These are phyloP conservation scores for Sweltsa coloradensis DNA, from an alignment of 1,140 invertebrate genomes.

Conservation along the genomic window DNA sequence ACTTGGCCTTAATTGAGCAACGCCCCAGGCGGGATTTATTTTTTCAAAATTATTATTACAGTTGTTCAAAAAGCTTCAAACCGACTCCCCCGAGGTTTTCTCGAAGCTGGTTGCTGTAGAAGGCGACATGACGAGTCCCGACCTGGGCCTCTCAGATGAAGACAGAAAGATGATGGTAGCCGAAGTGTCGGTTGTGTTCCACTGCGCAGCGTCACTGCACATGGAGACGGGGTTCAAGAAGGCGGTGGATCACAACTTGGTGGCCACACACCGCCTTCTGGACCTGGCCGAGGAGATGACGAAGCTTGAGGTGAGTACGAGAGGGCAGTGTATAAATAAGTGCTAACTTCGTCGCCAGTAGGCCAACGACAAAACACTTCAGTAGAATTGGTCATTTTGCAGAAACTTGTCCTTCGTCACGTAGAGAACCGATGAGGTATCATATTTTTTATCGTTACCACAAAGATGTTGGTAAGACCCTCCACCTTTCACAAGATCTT, in stretches of 20 bases:
- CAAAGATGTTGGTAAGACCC: too few species aligned
- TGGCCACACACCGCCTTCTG: conserved; percentile 24
- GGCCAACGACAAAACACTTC: too few species aligned
- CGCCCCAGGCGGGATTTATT: too few species aligned
- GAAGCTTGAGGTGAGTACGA: conserved; percentile 22
- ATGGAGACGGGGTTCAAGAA: conserved; percentile 16
- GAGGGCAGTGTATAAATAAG: too few species aligned
- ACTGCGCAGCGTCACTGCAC: conserved; percentile 45
- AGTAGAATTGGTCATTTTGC: too few species aligned
- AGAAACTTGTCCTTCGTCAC: too few species aligned
- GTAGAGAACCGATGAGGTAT: too few species aligned
- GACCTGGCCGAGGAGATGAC: conserved; percentile 24
- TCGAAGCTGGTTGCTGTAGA: conserved; percentile 36
- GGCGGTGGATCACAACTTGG: conserved; percentile 21
- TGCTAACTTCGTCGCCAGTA: too few species aligned
- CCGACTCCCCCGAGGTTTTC: conserved; percentile 22
- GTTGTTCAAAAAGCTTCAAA: conserved; percentile 29
- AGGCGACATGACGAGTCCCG: conserved; percentile 24
- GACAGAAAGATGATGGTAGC: conserved; percentile 24
- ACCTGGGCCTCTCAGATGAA: conserved; percentile 18
- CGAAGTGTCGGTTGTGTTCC: conserved; percentile 46
- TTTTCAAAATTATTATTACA: too few species aligned
- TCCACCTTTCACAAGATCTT: too few species aligned
- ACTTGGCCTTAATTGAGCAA: too few species aligned
- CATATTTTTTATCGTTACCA: too few species aligned